Evolutionary conservation across 2,113 vertebrate genomes (phyloP).

Genomic region (Entosphenus tridentatus): DNA sequence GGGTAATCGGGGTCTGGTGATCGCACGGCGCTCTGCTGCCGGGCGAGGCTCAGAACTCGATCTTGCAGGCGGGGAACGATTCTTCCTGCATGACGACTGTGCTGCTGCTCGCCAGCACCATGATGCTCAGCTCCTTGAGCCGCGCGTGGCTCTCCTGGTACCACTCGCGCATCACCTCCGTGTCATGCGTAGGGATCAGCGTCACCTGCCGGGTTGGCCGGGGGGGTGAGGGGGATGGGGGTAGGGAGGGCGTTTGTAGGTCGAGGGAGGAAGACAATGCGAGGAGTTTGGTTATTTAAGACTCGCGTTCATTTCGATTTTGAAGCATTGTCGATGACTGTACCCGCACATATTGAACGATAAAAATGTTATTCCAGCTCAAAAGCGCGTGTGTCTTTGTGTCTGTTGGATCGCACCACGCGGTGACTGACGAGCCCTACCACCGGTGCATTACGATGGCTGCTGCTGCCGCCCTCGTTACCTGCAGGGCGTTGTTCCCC

Average conservation of each 20-base stretch:
- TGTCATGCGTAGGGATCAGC: slow-evolving; percentile 87
- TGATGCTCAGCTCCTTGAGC: slow-evolving; percentile 84
- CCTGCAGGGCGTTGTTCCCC: slow-evolving; percentile 10
- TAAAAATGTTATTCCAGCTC: too few relatives aligned
- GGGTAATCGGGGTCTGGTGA: too few relatives aligned
- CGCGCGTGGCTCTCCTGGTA: slow-evolving; percentile 94
- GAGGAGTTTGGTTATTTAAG: too few relatives aligned
- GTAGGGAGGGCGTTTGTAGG: background rate
- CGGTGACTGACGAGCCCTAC: too few relatives aligned
- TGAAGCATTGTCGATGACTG: too few relatives aligned
- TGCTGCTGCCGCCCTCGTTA: background rate
- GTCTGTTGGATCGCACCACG: too few relatives aligned
- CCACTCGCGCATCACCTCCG: slow-evolving; percentile 89
- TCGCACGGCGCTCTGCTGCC: too few relatives aligned
- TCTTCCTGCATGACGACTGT: slow-evolving; percentile 99
- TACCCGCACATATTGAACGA: too few relatives aligned
- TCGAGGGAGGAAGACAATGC: too few relatives aligned
- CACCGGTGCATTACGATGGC: too few relatives aligned
- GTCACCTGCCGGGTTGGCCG: slow-evolving; percentile 39
- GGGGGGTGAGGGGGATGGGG: background rate
- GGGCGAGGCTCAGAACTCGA: slow-evolving; percentile 53
- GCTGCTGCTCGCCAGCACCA: slow-evolving; percentile 97
- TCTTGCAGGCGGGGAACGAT: slow-evolving; percentile 97
- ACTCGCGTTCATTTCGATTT: too few relatives aligned
- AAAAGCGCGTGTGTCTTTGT: too few relatives aligned